These are phyloP conservation scores for Fregata magnificens DNA, from an alignment of 2,113 vertebrate genomes.

Conservation along the genomic window DNA sequence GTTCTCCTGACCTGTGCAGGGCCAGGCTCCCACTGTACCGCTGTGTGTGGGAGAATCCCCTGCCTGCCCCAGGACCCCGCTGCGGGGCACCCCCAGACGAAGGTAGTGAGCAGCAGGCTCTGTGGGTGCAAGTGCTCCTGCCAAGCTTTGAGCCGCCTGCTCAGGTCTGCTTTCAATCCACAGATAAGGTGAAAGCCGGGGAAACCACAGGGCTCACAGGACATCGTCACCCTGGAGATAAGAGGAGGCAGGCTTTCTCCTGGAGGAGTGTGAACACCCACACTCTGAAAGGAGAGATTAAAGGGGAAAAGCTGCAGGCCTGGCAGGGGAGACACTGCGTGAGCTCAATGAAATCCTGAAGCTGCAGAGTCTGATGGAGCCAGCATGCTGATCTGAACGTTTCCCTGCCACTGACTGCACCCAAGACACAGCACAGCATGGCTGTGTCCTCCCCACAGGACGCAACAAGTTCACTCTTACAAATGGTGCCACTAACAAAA, in stretches of 20 bases:
- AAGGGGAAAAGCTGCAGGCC: not conserved
- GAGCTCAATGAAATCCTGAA: not conserved
- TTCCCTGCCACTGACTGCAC: not conserved
- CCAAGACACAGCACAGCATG: rapidly evolving
- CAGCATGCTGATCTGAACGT: not conserved
- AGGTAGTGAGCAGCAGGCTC: not conserved
- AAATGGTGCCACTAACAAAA: not conserved
- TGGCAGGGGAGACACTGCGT: rapidly evolving
- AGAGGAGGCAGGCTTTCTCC: not conserved
- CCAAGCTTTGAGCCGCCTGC: not conserved
- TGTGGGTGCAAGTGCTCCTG: not conserved
- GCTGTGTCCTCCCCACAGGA: not conserved
- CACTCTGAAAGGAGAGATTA: not conserved
- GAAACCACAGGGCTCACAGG: not conserved
- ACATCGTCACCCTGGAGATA: not conserved
- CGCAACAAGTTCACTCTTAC: rapidly evolving
- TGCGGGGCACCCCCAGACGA: not conserved
- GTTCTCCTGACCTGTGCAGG: not conserved
- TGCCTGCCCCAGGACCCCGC: not conserved
- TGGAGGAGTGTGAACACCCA: not conserved
- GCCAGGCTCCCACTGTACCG: not conserved
- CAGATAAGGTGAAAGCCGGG: not conserved
- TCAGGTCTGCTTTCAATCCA: not conserved
- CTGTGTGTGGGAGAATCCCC: not conserved
- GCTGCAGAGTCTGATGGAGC: not conserved